phyloP scores from a whole-genome alignment of 2,888 invertebrate genomes.

The Heteropelma amictum region DNA sequence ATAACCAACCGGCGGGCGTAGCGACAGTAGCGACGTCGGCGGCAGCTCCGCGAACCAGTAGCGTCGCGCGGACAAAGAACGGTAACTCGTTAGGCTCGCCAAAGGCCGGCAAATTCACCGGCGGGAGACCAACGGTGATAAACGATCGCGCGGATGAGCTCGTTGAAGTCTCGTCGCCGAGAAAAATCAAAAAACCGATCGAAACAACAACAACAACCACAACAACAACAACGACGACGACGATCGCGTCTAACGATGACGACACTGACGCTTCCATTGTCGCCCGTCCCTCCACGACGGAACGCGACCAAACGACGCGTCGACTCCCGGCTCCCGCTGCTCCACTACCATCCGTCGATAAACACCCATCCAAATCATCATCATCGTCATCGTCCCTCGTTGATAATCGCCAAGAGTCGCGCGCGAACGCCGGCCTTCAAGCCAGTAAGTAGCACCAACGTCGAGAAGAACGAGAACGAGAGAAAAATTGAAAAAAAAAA shows the following conservation, averaged over 20 bases:
- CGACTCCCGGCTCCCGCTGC: slow-evolving; percentile 60
- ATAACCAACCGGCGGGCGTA: slow-evolving; percentile 45
- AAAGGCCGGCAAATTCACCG: slow-evolving; percentile 65
- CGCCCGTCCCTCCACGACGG: slow-evolving; percentile 29
- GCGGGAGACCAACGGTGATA: too few relatives aligned
- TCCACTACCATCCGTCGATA: slow-evolving; percentile 52
- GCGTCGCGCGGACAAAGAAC: slow-evolving; percentile 68
- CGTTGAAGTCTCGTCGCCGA: too few relatives aligned
- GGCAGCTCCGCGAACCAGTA: slow-evolving; percentile 59
- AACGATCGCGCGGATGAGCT: too few relatives aligned
- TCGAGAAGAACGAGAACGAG: slow-evolving; percentile 14
- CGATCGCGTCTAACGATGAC: background rate
- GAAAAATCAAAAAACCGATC: too few relatives aligned
- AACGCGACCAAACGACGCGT: slow-evolving; percentile 29
- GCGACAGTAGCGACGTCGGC: slow-evolving; percentile 59
- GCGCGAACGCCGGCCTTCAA: slow-evolving; percentile 72
- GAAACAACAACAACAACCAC: slow-evolving; percentile 1
- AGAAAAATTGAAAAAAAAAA: background rate
- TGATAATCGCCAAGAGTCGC: slow-evolving; percentile 74
- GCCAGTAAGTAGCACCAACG: slow-evolving; percentile 76
- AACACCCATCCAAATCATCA: slow-evolving; percentile 74
- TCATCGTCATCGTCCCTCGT: slow-evolving; percentile 70
- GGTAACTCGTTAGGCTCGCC: slow-evolving; percentile 71
- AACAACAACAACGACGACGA: background rate
- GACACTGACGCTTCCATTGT: background rate